Base-by-base conservation (phyloP, 2,797 vertebrate genomes). In the Chaunax sp. region DNA sequence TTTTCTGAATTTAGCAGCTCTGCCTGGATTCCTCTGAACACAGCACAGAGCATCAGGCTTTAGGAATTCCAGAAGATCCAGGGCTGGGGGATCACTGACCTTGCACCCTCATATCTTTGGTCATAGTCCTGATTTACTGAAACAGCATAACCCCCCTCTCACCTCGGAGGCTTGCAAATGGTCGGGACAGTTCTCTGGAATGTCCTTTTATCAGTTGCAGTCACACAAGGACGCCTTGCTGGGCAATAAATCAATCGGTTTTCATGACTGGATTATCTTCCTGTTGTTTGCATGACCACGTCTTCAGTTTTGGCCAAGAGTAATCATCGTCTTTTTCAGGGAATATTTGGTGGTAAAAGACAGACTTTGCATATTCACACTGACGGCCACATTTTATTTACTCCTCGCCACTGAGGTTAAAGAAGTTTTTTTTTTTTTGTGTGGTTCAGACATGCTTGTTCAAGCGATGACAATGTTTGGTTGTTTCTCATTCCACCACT, bases 51-150 rank as follows among this genome's bases (percentile, higher is more conserved):
- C 67, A 49, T 73, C 64, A 74, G 61, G 54, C 64, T 38, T 77
- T 47, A 78, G 77, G 80, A 83, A 85, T 80, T 80, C 33, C 30
- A 11, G 6, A 28, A 37, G 71, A 69, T 58, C 69, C 49, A 3
- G 58, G 73, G 67, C 54, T 64, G 46, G 10, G 64, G n/a, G 85
- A 65, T 78, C 77, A 28, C 44, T 62, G 84, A 83, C 84, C 89
- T 72, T 63, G 15, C 72, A 65, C 69, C 76, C 49, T 52, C 65
- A 47, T 79, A 78, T 79, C 82, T 83, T 43, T 53, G 59, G 60
- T 54, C 56, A 1, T 19, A 60, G 69, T 57, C 67, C 52, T 78
- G 78, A 86, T 86, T 81, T 85, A 86, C 50, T 66, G 72, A 40
- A 28, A 55, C 77, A 44, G 40, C 10, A 5, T 45, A 45, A 71